Evolutionary conservation across 2,888 invertebrate species (phyloP), one percentile per base, ranked within the genome.

Genomic region (Lithophane ornitopus): DNA sequence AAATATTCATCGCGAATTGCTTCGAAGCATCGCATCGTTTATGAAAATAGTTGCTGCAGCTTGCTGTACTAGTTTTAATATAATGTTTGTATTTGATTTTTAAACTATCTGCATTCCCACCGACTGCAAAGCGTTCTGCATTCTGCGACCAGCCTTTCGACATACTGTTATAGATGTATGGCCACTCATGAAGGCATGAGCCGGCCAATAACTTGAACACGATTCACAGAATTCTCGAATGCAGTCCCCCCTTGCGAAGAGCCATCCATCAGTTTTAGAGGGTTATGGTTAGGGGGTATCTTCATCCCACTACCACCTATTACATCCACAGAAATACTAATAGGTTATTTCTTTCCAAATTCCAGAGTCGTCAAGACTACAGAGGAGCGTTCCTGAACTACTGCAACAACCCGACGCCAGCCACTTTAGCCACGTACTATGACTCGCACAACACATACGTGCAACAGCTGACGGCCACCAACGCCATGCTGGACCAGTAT

Each of bases 371-470:
- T 79, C 97, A 98, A 92, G 98, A 99, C 89, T 99, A 99, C 97
- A 98, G 98, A 90, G 97, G 98, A 78, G 98, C 98, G 67, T 99
- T 98, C 94, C 96, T 98, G 90, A 97, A 97, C 85, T 98, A 99
- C 94, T 97, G 98, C 93, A 97, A 97, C 90, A 97, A 97, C 88
- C 98, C 98, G 81, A 98, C 97, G 87, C 98, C 98, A 75, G 97
- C 97, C 61, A 97, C 97, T 73, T 94, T 98, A 87, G 98, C 97
- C 76, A 97, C 97, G 74, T 99, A 99, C 95, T 98, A 99, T 93
- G 99, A 99, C 92, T 98, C 98, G 22, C 99, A 99, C 96, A 99
- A 99, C 96, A 98, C 98, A 84, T 99, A 99, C 95, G 98, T 99
- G 81, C 98, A 99, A 89, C 99, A 99, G 92, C 96, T 99, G 85